A percentile compares a stretch with the other conserved stretches of the same genome.
Conservation (phyloP, 2,888 invertebrate species). For the Exephanes ischioxanthus region DNA sequence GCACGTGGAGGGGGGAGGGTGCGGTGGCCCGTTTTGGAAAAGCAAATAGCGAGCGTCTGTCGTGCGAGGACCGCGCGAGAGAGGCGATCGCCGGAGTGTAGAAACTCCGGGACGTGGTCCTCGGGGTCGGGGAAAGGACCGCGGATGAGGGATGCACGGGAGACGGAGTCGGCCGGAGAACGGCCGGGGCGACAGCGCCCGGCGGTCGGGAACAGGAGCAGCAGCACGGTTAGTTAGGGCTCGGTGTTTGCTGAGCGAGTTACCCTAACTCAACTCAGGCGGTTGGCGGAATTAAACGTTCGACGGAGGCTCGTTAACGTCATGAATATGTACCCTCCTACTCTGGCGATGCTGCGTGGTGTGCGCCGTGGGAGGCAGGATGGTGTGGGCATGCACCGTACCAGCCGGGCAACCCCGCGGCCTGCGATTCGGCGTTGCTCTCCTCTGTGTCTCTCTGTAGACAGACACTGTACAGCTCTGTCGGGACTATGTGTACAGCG, state of each 20-base stretch:
- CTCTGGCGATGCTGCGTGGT: constrained; percentile 72
- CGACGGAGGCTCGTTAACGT: constrained; percentile 85
- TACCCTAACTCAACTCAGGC: constrained; percentile 84
- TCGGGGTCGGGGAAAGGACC: constrained; percentile 37
- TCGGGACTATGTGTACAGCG: background rate
- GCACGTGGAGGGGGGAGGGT: background rate
- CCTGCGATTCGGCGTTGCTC: constrained; percentile 26
- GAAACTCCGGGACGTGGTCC: constrained; percentile 49
- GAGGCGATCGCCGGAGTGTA: constrained; percentile 38
- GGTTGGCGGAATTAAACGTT: constrained; percentile 85
- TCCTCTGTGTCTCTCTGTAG: background rate
- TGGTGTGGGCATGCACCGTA: constrained; percentile 37
- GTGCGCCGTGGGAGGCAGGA: background rate
- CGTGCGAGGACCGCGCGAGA: constrained; percentile 54
- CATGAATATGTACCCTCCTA: constrained; percentile 85
- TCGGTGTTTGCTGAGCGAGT: constrained; percentile 85
- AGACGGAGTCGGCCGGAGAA: constrained; percentile 46
- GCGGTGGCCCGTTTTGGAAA: constrained; percentile 43
- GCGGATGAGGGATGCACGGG: constrained; percentile 67
- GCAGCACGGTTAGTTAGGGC: constrained; percentile 85
- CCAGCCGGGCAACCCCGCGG: constrained; percentile 21
- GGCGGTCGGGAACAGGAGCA: constrained; percentile 60
- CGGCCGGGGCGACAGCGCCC: constrained; percentile 35
- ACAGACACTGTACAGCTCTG: background rate
- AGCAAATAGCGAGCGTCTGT: constrained; percentile 65